Conservation (phyloP, 2,113 vertebrate species). For the Colistium nudipinnis region DNA sequence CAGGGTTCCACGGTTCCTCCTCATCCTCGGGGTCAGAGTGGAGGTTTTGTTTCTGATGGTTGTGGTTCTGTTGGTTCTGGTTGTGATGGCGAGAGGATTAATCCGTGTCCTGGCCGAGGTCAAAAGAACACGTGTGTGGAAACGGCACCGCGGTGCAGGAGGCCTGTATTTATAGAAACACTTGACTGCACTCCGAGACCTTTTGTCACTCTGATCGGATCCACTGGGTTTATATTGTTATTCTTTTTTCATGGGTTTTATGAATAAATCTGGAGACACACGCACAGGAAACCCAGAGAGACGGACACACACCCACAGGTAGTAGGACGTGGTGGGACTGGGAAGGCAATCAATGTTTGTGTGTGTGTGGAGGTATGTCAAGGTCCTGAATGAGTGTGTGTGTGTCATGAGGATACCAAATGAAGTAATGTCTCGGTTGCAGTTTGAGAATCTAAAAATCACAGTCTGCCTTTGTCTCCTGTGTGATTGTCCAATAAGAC, state of each 20-base stretch:
- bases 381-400: constrained; percentile 35
- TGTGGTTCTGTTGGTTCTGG: no score
- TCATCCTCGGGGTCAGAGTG: no score
- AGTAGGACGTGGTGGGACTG: constrained; percentile 31
- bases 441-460: constrained; percentile 12
- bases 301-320: no score
- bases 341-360: constrained; percentile 45
- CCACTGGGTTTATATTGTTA: no score
- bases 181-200: constrained; percentile 73
- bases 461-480: not conserved
- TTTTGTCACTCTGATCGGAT: no score
- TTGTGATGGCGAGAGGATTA: no score
- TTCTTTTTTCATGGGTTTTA: not conserved
- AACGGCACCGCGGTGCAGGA: constrained; percentile 73
- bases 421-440: constrained; percentile 24
- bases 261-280: no score
- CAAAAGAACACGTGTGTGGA: constrained; percentile 49
- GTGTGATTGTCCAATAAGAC: no score
- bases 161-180: constrained; percentile 80
- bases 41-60: no score
- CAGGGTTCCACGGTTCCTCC: no score
- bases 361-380: constrained; percentile 47
- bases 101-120: no score
- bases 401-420: constrained; percentile 45
- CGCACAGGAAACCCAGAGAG: no score